These are phyloP conservation scores for Cheirogaleus major DNA, from an alignment of 2,797 vertebrate species.

Conservation along the genomic window DNA sequence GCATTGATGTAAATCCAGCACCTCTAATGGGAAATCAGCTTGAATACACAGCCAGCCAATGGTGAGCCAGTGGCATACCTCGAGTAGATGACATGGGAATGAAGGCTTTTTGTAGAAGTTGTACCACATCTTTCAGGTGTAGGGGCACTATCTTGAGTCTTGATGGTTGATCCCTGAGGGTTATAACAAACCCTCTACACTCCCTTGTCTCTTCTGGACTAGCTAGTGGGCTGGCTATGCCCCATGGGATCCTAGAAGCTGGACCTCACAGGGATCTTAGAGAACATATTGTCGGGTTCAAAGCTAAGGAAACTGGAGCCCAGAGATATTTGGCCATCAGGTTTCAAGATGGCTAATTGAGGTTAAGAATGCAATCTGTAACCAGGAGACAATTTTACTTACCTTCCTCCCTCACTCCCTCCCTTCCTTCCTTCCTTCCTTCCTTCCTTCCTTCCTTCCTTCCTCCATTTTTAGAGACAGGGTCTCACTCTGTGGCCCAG, in stretches of 20 bases:
- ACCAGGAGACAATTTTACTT: not conserved
- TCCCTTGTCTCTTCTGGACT: not conserved
- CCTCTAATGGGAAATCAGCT: not conserved
- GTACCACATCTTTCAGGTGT: not conserved
- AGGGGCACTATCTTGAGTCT: not conserved
- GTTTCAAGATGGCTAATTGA: not conserved
- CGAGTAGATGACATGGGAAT: fast-evolving
- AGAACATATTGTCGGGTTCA: not conserved
- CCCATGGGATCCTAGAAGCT: not conserved
- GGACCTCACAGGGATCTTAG: not conserved
- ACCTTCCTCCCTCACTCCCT: no score
- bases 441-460: no score
- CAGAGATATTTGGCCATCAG: not conserved
- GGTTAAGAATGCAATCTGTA: not conserved
- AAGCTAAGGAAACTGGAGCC: not conserved
- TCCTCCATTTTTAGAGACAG: no score
- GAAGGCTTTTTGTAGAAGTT: not conserved
- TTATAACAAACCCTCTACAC: fast-evolving
- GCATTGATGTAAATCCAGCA: not conserved
- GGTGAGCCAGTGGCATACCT: fast-evolving
- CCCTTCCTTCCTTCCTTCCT: no score
- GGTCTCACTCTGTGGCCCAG: not conserved
- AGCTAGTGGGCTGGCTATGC: no score
- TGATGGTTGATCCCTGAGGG: not conserved
- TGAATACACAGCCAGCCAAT: not conserved